Conservation (phyloP, 1,140 invertebrate genomes). For the Meteorus sp. region DNA sequence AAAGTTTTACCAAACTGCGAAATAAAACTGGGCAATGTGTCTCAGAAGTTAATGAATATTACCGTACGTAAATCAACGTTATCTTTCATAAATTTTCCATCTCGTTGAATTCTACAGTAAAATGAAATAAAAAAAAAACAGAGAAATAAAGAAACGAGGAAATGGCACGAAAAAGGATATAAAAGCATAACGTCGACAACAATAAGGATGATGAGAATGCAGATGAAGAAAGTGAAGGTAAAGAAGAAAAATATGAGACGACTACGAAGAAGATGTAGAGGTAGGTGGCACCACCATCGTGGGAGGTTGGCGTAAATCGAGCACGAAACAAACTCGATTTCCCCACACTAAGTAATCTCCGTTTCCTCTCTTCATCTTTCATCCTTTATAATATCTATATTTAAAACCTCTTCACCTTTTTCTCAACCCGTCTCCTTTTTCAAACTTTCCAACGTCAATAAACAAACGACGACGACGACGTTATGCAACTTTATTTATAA, state of each 20-base stretch:
- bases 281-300: background rate
- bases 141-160: too few species aligned
- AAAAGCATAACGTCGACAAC: too few species aligned
- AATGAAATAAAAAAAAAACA: too few species aligned
- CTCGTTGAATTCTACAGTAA: background rate
- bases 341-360: slow-evolving; percentile 4
- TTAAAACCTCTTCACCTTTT: background rate
- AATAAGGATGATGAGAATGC: too few species aligned
- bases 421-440: too few species aligned
- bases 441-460: background rate
- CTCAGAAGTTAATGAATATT: slow-evolving; percentile 29
- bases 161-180: background rate
- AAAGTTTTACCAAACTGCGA: background rate
- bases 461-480: background rate
- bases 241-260: slow-evolving; percentile 1
- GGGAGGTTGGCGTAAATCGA: slow-evolving; percentile 22
- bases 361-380: background rate
- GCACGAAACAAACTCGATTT: slow-evolving; percentile 28
- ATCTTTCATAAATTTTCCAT: slow-evolving; percentile 29
- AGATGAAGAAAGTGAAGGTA: slow-evolving; percentile 6
- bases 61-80: slow-evolving; percentile 31
- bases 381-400: background rate
- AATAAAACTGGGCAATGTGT: slow-evolving; percentile 14
- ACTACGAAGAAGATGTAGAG: background rate
- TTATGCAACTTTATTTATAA: slow-evolving; percentile 12